Base-by-base conservation (phyloP, 2,113 vertebrate species). In the Dicrurus megarhynchus region DNA sequence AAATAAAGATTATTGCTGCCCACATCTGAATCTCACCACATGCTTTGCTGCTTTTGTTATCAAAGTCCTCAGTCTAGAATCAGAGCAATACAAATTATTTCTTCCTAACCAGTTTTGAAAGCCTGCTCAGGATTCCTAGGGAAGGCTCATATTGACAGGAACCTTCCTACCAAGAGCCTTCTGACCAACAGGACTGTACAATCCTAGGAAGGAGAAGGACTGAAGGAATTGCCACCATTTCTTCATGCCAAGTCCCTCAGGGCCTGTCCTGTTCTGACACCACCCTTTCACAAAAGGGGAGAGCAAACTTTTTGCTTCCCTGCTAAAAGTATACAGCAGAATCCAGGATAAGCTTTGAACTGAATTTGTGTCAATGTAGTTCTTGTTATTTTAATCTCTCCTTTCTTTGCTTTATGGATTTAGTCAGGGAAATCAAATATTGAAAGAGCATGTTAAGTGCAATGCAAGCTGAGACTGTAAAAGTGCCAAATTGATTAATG, bases 341-440 rank as follows among this genome's bases (percentile, higher is more conserved):
- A 84, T 70, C 44, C 68, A 86, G 86, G 67, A 56, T n/a, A 83
- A 94, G 87, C 42, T 76, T 32, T 52, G 37, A 70, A 60, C 28
- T 76, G 75, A 92, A 73, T 88, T 96, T 61, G 84, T 35, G 49
- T 76, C 65, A 75, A 8, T 23, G 23, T 39, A 68, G 56, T 42
- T 95, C 89, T 92, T 83, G 49, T 87, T 94, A 81, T 85, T 94
- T 94, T 86, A 86, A 94, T 93, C 77, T 69, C 57, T 82, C 75
- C 73, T 73, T 71, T 89, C 92, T 95, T 94, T 91, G 52, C 57
- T 93, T 86, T 83, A 85, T 63, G 47, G 81, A 93, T 84, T 95
- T 90, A 91, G 85, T 59, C 52, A 78, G 84, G 77, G 69, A 93
- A 97, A 94, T 89, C n/a, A 94, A 90, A 86, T 81, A 93, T 75